A percentile compares a stretch with the other conserved stretches of the same genome.
Evolutionary conservation across 2,888 invertebrate genomes (phyloP).

Genomic region (Harpalus rubripes): DNA sequence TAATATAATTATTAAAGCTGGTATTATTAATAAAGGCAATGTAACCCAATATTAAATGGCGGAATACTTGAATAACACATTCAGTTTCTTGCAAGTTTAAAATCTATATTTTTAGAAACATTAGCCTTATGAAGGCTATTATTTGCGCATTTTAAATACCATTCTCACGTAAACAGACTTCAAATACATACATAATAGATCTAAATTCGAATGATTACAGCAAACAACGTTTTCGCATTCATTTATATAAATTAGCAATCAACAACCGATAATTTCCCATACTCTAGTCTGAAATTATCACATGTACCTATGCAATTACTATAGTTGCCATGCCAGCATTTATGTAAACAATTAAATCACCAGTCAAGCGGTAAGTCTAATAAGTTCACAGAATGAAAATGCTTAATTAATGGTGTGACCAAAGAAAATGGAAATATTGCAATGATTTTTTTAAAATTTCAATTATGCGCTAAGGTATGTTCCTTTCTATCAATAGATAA

Average conservation of each 20-base stretch:
- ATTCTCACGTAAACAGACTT: not conserved
- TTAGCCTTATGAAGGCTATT: too few relatives aligned
- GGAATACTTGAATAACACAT: too few relatives aligned
- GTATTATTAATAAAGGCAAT: too few relatives aligned
- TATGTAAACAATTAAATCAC: slow-evolving; percentile 37
- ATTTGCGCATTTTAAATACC: too few relatives aligned
- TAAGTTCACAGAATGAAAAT: slow-evolving; percentile 9
- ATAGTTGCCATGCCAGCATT: not conserved
- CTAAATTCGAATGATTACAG: slow-evolving; percentile 8
- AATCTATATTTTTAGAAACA: too few relatives aligned
- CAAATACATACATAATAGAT: not conserved
- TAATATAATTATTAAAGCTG: too few relatives aligned
- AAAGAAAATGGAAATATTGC: not conserved
- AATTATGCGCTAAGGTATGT: too few relatives aligned
- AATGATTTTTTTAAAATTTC: too few relatives aligned
- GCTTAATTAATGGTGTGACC: slow-evolving; percentile 2
- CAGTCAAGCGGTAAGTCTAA: slow-evolving; percentile 7
- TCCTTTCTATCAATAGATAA: too few relatives aligned
- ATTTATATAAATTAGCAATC: slow-evolving; percentile 43
- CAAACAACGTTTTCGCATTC: slow-evolving; percentile 32
- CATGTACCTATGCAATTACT: slow-evolving; percentile 31
- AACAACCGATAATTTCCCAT: slow-evolving; percentile 12
- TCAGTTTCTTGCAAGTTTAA: too few relatives aligned
- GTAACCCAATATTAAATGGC: too few relatives aligned
- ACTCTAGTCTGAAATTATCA: slow-evolving; percentile 29